These are phyloP conservation scores for Chascanopsetta lugubris DNA, from an alignment of 2,113 vertebrate species.

Conservation along the genomic window DNA sequence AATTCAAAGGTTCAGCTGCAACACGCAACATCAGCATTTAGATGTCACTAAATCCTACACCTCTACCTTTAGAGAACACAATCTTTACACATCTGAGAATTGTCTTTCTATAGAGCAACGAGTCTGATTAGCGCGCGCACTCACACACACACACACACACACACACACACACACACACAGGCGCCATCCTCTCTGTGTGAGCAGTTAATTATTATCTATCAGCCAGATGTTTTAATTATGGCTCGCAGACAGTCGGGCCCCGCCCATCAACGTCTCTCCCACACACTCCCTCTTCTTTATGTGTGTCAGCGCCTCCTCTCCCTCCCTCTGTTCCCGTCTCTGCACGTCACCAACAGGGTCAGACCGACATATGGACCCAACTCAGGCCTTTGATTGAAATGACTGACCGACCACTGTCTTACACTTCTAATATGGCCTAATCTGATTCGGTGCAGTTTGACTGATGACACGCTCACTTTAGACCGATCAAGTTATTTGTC, in stretches of 20 bases:
- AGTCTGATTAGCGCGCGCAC: too few relatives aligned
- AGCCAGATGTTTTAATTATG: conserved; percentile 72
- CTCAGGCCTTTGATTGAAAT: conserved; percentile 19
- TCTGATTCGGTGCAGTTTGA: conserved; percentile 8
- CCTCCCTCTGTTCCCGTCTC: conserved; percentile 14
- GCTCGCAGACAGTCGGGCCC: conserved; percentile 51
- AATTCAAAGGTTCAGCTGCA: too few relatives aligned
- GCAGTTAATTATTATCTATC: conserved; percentile 75
- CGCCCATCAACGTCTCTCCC: conserved; percentile 33
- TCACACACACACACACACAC: too few relatives aligned
- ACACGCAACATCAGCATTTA: too few relatives aligned
- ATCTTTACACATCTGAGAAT: too few relatives aligned
- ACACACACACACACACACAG: conserved; percentile 2
- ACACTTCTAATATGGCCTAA: background rate
- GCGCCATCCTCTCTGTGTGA: conserved; percentile 24
- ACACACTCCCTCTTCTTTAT: conserved; percentile 18
- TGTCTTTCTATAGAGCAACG: too few relatives aligned
- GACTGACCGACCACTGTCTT: background rate
- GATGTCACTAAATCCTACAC: too few relatives aligned
- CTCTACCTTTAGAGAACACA: too few relatives aligned
- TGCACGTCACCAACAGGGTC: conserved; percentile 11
- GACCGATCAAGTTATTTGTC: conserved; percentile 5
- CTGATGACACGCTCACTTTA: conserved; percentile 7
- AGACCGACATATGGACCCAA: conserved; percentile 18
- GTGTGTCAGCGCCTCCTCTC: conserved; percentile 7